Percentiles rank a stretch among this genome's conserved stretches.
Conservation (phyloP, 2,888 invertebrate genomes). For the Drosophila peninsularis region DNA sequence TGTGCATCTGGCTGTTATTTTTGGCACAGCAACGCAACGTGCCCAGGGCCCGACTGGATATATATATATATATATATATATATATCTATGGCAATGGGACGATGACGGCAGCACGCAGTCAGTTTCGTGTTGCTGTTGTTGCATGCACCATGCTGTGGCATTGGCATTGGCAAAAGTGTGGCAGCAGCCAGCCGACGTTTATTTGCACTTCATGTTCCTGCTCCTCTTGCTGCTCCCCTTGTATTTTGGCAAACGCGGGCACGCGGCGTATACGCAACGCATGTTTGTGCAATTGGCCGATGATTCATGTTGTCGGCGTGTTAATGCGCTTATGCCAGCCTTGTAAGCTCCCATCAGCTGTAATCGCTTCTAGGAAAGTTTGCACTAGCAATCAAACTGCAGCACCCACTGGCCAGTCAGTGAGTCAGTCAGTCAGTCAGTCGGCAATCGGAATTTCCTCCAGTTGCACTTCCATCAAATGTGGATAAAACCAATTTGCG, state of each 20-base stretch:
- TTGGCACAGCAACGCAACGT: constrained; percentile 73
- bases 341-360: constrained; percentile 27
- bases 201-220: constrained; percentile 11
- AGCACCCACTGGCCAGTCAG: constrained; percentile 5
- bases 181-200: constrained; percentile 59
- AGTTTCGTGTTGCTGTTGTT: constrained; percentile 40
- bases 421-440: constrained; percentile 17
- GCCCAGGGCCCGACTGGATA: constrained; percentile 63
- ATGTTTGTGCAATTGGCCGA: constrained; percentile 28
- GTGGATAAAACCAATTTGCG: neutral
- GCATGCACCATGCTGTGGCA: constrained; percentile 68
- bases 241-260: constrained; percentile 57
- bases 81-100: constrained; percentile 75
- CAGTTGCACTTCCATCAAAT: constrained; percentile 3
- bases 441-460: constrained; percentile 17
- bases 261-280: constrained; percentile 70
- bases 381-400: constrained; percentile 10
- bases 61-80: constrained; percentile 41
- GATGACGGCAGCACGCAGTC: constrained; percentile 31
- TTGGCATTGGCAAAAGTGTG: constrained; percentile 77
- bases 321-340: constrained; percentile 51
- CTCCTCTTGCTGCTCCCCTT: constrained; percentile 5
- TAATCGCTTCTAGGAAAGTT: constrained; percentile 54
- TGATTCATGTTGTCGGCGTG: constrained; percentile 49
- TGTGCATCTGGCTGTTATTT: constrained; percentile 59